A percentile compares a stretch with the other conserved stretches of the same genome.
phyloP scores from a whole-genome alignment of 2,113 vertebrate genomes.

The Seriola rivoliana region DNA sequence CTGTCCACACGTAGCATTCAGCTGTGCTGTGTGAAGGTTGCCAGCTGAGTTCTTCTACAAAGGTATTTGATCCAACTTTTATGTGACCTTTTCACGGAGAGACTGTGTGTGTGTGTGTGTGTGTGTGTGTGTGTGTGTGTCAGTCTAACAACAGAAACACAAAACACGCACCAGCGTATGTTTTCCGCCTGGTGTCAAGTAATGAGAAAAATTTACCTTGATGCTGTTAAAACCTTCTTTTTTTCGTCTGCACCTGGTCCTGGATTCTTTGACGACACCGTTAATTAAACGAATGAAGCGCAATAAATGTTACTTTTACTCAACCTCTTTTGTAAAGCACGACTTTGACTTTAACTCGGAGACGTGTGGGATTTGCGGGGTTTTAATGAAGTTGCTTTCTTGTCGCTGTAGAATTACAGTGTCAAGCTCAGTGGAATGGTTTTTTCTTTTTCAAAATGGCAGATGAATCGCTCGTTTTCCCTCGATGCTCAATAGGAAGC shows the following conservation, averaged over 20 bases:
- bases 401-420: not conserved
- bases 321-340: not conserved
- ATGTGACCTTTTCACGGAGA: not conserved
- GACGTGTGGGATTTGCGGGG: not conserved
- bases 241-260: no score
- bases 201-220: not conserved
- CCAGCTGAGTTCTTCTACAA: not conserved
- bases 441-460: slow-evolving; percentile 31
- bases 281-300: not conserved
- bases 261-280: no score
- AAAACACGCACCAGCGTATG: slow-evolving; percentile 1
- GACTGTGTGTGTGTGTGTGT: no score
- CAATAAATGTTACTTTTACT: not conserved
- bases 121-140: no score
- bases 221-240: no score
- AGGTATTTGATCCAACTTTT: slow-evolving; percentile 2
- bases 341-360: not conserved
- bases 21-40: not conserved
- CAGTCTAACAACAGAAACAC: slow-evolving; percentile 10
- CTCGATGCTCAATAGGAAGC: not conserved
- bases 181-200: not conserved
- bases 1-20: not conserved
- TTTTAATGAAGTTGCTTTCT: not conserved
- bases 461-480: not conserved
- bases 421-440: not conserved